Evolutionary conservation across 2,888 invertebrate genomes (phyloP).

Genomic region (Drosophila setosimentum): DNA sequence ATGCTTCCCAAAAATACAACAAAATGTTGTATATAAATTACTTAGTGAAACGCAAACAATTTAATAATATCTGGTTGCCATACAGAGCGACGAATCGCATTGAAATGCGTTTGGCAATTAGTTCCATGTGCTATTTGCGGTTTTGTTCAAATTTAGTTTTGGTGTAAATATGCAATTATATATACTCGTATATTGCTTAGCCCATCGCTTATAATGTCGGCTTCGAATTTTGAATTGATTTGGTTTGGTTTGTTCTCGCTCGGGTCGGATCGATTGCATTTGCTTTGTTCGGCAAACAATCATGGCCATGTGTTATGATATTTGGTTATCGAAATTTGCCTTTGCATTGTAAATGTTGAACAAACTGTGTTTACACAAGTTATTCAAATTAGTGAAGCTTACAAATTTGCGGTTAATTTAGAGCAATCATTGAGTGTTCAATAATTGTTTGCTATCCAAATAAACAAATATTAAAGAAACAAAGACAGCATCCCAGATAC

Average conservation of each 20-base stretch:
- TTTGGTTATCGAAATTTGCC: conserved; percentile 50
- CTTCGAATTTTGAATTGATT: conserved; percentile 26
- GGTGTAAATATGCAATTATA: conserved; percentile 23
- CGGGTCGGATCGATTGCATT: conserved; percentile 21
- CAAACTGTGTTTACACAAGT: conserved; percentile 40
- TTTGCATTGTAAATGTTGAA: conserved; percentile 27
- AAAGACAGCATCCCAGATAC: neutral
- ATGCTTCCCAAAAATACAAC: neutral
- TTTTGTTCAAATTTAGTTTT: conserved; percentile 51
- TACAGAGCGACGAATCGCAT: neutral
- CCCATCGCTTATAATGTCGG: neutral
- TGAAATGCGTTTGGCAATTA: conserved; percentile 32
- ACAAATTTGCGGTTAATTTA: conserved; percentile 47
- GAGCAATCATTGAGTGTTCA: conserved; percentile 35
- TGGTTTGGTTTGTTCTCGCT: conserved; percentile 18
- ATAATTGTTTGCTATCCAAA: too few relatives aligned
- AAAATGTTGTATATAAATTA: neutral
- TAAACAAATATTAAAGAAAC: conserved; percentile 12
- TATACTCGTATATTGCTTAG: conserved; percentile 17
- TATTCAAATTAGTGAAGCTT: conserved; percentile 31
- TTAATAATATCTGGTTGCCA: conserved; percentile 10
- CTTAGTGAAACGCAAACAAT: conserved; percentile 12
- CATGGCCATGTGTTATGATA: conserved; percentile 35
- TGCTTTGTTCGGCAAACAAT: conserved; percentile 57
- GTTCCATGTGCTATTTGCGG: conserved; percentile 65